Percentiles rank a stretch among this genome's conserved stretches.
These are phyloP conservation scores for Mizuhopecten yessoensis DNA, from an alignment of 1,140 invertebrate genomes.

Conservation along the genomic window DNA sequence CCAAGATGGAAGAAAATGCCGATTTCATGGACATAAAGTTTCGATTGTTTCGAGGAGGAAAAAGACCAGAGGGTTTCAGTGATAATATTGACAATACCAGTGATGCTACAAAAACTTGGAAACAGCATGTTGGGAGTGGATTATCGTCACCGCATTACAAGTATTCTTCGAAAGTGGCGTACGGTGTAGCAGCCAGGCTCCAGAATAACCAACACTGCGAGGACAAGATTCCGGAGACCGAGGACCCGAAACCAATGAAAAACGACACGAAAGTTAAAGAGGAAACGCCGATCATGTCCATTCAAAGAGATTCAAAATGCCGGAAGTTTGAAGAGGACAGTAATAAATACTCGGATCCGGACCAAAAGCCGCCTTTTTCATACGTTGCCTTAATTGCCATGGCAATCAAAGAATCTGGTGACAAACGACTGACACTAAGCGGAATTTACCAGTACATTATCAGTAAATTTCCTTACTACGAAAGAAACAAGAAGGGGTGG, in stretches of 20 bases:
- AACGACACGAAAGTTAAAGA: slow-evolving; percentile 42
- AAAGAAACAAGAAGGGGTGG: slow-evolving; percentile 83
- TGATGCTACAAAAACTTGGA: slow-evolving; percentile 59
- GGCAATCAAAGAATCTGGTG: slow-evolving; percentile 86
- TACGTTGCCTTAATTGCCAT: slow-evolving; percentile 88
- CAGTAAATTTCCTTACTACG: slow-evolving; percentile 82
- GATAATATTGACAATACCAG: slow-evolving; percentile 54
- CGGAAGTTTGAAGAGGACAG: slow-evolving; percentile 47
- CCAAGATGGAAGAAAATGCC: background rate
- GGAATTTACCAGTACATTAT: slow-evolving; percentile 83
- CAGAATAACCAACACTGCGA: slow-evolving; percentile 43
- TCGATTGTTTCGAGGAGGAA: slow-evolving; percentile 48
- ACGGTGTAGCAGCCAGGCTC: slow-evolving; percentile 58
- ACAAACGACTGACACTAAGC: slow-evolving; percentile 85
- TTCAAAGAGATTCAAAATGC: slow-evolving; percentile 18
- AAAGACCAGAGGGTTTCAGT: slow-evolving; percentile 50
- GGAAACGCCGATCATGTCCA: slow-evolving; percentile 48
- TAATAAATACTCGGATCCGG: slow-evolving; percentile 75
- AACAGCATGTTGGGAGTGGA: slow-evolving; percentile 49
- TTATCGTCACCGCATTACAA: slow-evolving; percentile 56
- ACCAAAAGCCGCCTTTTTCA: slow-evolving; percentile 86
- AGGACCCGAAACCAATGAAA: slow-evolving; percentile 42
- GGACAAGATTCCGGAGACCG: slow-evolving; percentile 40
- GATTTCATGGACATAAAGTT: slow-evolving; percentile 57
- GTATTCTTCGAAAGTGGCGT: slow-evolving; percentile 52